Base-by-base conservation (phyloP, 2,113 vertebrate species). In the Neogale vison region DNA sequence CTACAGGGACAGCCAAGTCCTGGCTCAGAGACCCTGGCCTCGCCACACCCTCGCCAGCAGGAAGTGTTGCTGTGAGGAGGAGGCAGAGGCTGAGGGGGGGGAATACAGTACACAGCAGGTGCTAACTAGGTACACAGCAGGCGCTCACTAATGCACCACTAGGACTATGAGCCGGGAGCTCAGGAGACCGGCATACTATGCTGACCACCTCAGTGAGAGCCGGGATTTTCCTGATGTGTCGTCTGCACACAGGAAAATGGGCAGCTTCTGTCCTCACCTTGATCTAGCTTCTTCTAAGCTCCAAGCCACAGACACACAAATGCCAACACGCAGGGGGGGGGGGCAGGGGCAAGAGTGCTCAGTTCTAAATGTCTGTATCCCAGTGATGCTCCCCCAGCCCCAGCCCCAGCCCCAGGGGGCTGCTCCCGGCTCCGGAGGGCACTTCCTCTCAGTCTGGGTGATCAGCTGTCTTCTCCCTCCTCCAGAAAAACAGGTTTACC, bases 401-500 rank as follows among this genome's bases (percentile, higher is more conserved):
- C 26, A 55, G 17, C 14, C 50, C 50, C 50, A 13, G 45, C 4
- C 42, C n/a, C n/a, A n/a, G 57, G 2, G 23, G 57, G 24, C 31
- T 45, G 29, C 1, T 1, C 39, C 55, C 1, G 3, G 7, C 77
- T 18, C 23, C 0, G 0, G 2, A 31, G 31, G 12, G 1, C 7
- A 42, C 14, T 42, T 67, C 34, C 24, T 39, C 47, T 39, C 45
- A 0, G 6, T 23, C 59, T 7, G 57, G n/a, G 21, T 45, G 26
- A 63, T 76, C 5, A 0, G 14, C 31, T 7, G 24, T 74, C 71
- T 83, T 87, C 61, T 83, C 84, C 69, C 61, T 24, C 80, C 93
- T 55, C 96, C 87, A 89, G 96, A 92, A 96, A 98, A 98, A 97
- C 97, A 97, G 95, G 97, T 97, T 97, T 84, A 18, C 88, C 42